phyloP scores from a whole-genome alignment of 2,113 vertebrate species.

The Potamarius usumacintae region DNA sequence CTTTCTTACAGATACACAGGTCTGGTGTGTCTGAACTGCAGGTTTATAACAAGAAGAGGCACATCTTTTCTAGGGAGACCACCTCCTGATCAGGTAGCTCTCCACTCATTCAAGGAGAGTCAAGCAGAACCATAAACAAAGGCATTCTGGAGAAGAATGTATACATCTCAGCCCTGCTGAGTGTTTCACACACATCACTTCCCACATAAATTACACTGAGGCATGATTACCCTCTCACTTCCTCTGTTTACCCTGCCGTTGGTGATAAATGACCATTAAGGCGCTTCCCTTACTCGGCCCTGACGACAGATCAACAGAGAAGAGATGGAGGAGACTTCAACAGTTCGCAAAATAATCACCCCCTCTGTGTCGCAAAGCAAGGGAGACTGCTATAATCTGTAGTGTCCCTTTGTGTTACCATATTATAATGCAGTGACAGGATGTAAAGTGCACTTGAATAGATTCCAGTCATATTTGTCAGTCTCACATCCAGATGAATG shows the following conservation, averaged over 20 bases:
- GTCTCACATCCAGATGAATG: slow-evolving; percentile 21
- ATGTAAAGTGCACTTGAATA: slow-evolving; percentile 31
- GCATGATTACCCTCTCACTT: slow-evolving; percentile 53
- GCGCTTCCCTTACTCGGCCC: slow-evolving; percentile 43
- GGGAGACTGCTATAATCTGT: background rate
- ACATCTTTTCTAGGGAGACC: slow-evolving; percentile 21
- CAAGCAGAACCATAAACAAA: slow-evolving; percentile 48
- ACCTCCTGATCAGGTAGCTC: slow-evolving; percentile 50
- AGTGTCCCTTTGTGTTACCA: slow-evolving; percentile 1
- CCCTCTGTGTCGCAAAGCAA: background rate
- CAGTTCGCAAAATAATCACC: slow-evolving; percentile 2
- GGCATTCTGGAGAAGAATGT: slow-evolving; percentile 44
- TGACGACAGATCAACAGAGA: slow-evolving; percentile 43
- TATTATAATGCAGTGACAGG: slow-evolving; percentile 15
- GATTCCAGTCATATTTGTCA: slow-evolving; percentile 34
- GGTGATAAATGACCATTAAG: slow-evolving; percentile 57
- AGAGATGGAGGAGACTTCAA: slow-evolving; percentile 39
- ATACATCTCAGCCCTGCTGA: slow-evolving; percentile 35
- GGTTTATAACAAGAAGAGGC: slow-evolving; percentile 18
- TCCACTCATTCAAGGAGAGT: slow-evolving; percentile 35
- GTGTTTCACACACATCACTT: slow-evolving; percentile 38
- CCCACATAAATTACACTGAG: slow-evolving; percentile 57
- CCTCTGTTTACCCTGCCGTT: slow-evolving; percentile 54
- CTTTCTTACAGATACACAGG: background rate
- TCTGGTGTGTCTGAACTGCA: background rate